Percentiles rank a stretch among this genome's conserved stretches.
These are phyloP conservation scores for Pangasius sanitwongsei DNA, from an alignment of 2,797 vertebrate genomes.

Conservation along the genomic window DNA sequence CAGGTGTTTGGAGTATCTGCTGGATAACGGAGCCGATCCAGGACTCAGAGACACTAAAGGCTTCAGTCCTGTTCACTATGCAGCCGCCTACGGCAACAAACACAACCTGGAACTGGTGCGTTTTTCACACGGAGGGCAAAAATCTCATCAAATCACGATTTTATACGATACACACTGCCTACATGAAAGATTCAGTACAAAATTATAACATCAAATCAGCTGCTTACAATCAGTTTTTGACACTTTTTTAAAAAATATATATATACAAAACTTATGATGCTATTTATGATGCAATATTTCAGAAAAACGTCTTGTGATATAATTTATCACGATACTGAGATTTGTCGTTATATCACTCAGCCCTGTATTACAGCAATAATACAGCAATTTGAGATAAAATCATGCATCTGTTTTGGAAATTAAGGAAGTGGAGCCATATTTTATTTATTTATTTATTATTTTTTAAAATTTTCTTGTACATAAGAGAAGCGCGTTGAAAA, in stretches of 20 bases:
- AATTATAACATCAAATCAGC: too few relatives aligned
- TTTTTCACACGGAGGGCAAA: not conserved
- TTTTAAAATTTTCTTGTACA: not conserved
- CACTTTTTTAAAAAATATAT: too few relatives aligned
- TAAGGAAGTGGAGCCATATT: not conserved
- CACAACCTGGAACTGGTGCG: constrained; percentile 95
- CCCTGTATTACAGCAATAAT: not conserved
- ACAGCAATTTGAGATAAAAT: not conserved
- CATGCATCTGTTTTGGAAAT: not conserved
- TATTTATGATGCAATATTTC: not conserved
- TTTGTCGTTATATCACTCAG: not conserved
- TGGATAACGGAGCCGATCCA: constrained; percentile 95
- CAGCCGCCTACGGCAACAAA: constrained; percentile 94
- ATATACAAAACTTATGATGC: too few relatives aligned
- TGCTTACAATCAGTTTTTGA: too few relatives aligned
- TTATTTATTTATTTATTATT: not conserved
- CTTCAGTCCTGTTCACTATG: constrained; percentile 97
- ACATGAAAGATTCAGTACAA: too few relatives aligned
- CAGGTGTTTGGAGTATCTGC: constrained; percentile 94
- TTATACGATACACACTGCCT: too few relatives aligned
- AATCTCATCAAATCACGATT: not conserved
- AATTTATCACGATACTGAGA: not conserved
- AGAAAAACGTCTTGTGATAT: not conserved
- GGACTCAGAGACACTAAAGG: constrained; percentile 92
- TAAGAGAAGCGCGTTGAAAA: not conserved